Conservation (phyloP, 1,140 invertebrate genomes). For the Zaprionus davidi region DNA sequence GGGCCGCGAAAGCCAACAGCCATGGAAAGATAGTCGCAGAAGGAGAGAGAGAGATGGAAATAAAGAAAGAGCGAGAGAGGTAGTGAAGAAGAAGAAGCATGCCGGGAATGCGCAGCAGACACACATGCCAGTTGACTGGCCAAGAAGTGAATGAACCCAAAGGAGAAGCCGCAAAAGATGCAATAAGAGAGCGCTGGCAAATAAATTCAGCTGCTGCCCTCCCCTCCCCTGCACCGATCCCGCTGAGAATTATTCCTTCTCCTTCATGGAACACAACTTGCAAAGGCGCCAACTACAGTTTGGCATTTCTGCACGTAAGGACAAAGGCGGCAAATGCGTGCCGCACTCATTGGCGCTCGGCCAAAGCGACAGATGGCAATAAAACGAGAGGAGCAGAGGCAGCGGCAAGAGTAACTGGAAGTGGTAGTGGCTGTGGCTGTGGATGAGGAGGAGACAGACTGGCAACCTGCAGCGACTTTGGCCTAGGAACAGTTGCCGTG, state of each 20-base stretch:
- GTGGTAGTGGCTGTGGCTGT: too few relatives aligned
- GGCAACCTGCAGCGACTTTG: slow-evolving; percentile 6
- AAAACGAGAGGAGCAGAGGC: background rate
- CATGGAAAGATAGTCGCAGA: background rate
- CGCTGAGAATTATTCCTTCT: background rate
- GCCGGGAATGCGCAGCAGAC: slow-evolving; percentile 34
- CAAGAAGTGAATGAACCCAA: slow-evolving; percentile 71
- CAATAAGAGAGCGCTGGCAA: slow-evolving; percentile 42
- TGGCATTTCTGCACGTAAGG: slow-evolving; percentile 71
- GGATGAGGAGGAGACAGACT: background rate
- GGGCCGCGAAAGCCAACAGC: slow-evolving; percentile 15
- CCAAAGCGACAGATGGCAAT: slow-evolving; percentile 26
- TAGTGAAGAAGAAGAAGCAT: background rate
- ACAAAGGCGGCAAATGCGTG: slow-evolving; percentile 60
- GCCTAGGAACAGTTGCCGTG: slow-evolving; percentile 65
- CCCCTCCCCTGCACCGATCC: slow-evolving; percentile 5
- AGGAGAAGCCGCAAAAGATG: slow-evolving; percentile 38
- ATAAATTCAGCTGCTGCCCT: slow-evolving; percentile 69
- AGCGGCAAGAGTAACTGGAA: background rate
- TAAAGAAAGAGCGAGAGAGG: background rate
- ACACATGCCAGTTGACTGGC: slow-evolving; percentile 45
- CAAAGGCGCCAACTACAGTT: slow-evolving; percentile 35
- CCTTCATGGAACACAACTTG: background rate
- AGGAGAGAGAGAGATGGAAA: background rate
- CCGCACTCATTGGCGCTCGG: slow-evolving; percentile 35